Percentiles rank a stretch among this genome's conserved stretches.
phyloP scores from a whole-genome alignment of 2,888 invertebrate species.

The Metalampra italica region DNA sequence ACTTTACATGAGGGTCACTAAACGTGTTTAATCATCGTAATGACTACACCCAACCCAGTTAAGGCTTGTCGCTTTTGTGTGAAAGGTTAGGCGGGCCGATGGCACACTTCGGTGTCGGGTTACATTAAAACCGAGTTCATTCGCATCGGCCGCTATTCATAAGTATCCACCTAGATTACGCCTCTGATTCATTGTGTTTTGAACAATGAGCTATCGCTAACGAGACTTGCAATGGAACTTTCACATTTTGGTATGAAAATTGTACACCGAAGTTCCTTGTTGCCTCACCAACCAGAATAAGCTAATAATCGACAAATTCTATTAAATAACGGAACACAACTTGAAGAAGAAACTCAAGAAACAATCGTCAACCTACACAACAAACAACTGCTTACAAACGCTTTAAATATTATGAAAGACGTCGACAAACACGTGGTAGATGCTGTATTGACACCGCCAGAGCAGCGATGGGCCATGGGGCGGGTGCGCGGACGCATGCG shows the following conservation, averaged over 20 bases:
- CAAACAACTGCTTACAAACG: no score
- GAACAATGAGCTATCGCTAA: constrained; percentile 45
- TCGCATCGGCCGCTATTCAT: constrained; percentile 65
- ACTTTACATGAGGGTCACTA: not conserved
- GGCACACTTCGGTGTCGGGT: constrained; percentile 66
- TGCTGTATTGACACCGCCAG: constrained; percentile 27
- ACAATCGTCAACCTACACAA: no score
- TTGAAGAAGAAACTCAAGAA: no score
- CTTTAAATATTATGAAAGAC: no score
- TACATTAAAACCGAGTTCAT: constrained; percentile 72
- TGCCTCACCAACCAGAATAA: no score
- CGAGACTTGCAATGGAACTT: constrained; percentile 26
- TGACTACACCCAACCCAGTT: constrained; percentile 32
- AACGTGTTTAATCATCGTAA: constrained; percentile 3
- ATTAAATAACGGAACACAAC: no score
- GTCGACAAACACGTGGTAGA: no score
- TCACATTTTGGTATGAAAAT: constrained; percentile 21
- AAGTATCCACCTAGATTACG: constrained; percentile 56
- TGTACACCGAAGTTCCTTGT: not conserved
- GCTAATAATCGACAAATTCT: no score
- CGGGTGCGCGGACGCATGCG: constrained; percentile 31
- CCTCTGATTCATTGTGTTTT: constrained; percentile 53
- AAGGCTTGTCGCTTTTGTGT: constrained; percentile 49
- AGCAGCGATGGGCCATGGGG: constrained; percentile 5
- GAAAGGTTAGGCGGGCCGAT: constrained; percentile 67